These are phyloP conservation scores for Megaleporinus macrocephalus DNA, from an alignment of 2,113 vertebrate species.

Conservation along the genomic window DNA sequence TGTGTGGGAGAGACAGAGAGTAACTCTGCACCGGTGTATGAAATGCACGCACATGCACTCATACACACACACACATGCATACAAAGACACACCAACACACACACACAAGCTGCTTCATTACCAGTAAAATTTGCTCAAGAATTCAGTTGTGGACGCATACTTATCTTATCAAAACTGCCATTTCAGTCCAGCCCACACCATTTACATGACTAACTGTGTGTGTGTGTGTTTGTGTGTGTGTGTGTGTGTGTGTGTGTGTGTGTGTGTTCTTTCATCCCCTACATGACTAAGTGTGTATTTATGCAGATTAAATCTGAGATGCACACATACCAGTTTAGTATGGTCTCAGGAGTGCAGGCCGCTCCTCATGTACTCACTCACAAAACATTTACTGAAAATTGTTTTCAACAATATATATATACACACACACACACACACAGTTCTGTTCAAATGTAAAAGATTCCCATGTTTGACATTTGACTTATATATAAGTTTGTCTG, in stretches of 20 bases:
- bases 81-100: conserved; percentile 12
- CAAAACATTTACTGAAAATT: neutral
- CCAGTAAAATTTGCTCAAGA: conserved; percentile 48
- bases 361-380: conserved; percentile 25
- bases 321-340: conserved; percentile 6
- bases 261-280: conserved; percentile 20
- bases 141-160: conserved; percentile 63
- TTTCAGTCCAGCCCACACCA: conserved; percentile 26
- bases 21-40: neutral
- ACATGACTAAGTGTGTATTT: conserved; percentile 44
- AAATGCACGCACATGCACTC: neutral
- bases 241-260: conserved; percentile 41
- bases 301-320: conserved; percentile 39
- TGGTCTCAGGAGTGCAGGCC: conserved; percentile 10
- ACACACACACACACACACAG: neutral
- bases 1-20: neutral
- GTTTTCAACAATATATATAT: neutral
- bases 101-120: conserved; percentile 21
- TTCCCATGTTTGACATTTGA: too few species aligned
- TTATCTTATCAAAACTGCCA: conserved; percentile 71
- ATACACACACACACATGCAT: conserved; percentile 24
- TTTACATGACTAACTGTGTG: conserved; percentile 40
- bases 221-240: conserved; percentile 45
- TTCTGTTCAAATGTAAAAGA: too few species aligned
- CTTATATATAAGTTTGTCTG: too few species aligned